Percentiles rank a stretch among this genome's conserved stretches.
Evolutionary conservation across 2,113 vertebrate genomes (phyloP).

Genomic region (Dasypus novemcinctus): DNA sequence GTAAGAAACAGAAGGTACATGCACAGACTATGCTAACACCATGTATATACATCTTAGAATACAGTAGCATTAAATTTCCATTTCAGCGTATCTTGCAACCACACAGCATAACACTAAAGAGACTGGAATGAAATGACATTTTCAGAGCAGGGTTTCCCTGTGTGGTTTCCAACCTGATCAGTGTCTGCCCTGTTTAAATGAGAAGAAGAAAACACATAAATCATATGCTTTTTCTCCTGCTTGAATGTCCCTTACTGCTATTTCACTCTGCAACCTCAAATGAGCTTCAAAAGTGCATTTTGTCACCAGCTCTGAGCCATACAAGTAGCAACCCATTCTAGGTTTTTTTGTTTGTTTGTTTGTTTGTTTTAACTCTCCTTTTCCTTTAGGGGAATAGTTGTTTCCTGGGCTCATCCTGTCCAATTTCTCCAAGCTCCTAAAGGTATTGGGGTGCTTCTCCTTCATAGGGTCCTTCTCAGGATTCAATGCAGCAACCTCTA

Average conservation of each 20-base stretch:
- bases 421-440: neutral
- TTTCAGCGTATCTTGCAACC: constrained; percentile 36
- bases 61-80: constrained; percentile 49
- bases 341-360: no score
- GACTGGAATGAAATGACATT: constrained; percentile 53
- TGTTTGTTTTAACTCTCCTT: neutral
- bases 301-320: neutral
- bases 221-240: constrained; percentile 35
- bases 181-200: constrained; percentile 25
- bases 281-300: neutral
- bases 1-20: constrained; percentile 55
- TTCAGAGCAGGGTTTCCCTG: constrained; percentile 40
- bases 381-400: constrained; percentile 11
- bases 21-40: constrained; percentile 42
- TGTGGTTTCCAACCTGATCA: constrained; percentile 16
- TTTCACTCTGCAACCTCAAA: neutral
- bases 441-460: neutral
- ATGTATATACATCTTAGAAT: constrained; percentile 39
- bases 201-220: constrained; percentile 56
- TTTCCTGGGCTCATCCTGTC: neutral
- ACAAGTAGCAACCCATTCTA: neutral
- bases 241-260: neutral
- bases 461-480: neutral
- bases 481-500: neutral
- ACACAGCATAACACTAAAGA: constrained; percentile 35